These are phyloP conservation scores for Myotis brandtii DNA, from an alignment of 2,113 vertebrate species.

Conservation along the genomic window DNA sequence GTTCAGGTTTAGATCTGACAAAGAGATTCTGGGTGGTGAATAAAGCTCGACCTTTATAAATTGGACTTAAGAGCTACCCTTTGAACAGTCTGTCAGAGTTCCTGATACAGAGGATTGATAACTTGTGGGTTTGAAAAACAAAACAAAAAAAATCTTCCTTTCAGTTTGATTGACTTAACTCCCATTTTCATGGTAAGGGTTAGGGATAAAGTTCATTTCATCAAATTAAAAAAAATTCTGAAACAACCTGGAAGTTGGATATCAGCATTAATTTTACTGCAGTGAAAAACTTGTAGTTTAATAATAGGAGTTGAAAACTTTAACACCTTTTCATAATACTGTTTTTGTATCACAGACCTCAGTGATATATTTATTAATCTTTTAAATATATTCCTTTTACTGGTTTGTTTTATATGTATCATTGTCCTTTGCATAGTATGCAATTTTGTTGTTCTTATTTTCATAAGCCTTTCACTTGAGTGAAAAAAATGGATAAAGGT, in stretches of 20 bases:
- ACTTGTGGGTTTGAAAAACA: not conserved
- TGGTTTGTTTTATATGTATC: not conserved
- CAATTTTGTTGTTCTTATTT: not conserved
- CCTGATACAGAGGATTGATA: not conserved
- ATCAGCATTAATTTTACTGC: not conserved
- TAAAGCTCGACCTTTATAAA: not conserved
- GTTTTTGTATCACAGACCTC: not conserved
- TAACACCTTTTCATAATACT: not conserved
- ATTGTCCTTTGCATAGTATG: not conserved
- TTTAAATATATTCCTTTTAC: not conserved
- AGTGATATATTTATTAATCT: not conserved
- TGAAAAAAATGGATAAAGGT: not conserved
- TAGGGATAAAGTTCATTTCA: not conserved
- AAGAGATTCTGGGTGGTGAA: not conserved
- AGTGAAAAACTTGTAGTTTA: not conserved
- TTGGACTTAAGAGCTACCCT: not conserved
- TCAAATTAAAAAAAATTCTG: not conserved
- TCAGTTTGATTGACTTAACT: slow-evolving; percentile 43
- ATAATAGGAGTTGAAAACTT: not conserved
- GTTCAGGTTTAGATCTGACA: not conserved
- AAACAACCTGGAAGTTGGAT: not conserved
- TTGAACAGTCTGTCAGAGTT: not conserved
- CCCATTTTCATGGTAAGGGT: not conserved
- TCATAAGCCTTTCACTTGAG: not conserved
- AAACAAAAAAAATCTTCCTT: not conserved